These are phyloP conservation scores for Tetragonula carbonaria DNA, from an alignment of 2,888 invertebrate genomes.

Conservation along the genomic window DNA sequence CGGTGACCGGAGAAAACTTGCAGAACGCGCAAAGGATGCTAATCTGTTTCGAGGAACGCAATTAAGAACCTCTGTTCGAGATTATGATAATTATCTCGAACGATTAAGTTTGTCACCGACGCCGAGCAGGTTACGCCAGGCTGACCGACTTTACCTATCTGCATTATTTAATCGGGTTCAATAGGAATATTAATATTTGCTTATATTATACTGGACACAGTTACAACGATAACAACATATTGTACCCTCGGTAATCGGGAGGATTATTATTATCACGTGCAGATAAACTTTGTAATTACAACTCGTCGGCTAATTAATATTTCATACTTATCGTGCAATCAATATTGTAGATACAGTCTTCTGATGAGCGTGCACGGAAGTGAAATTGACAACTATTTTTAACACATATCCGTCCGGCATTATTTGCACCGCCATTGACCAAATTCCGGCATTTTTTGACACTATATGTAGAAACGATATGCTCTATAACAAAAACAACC, in stretches of 20 bases:
- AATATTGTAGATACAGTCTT: background rate
- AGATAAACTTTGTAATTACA: background rate
- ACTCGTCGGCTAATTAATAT: slow-evolving; percentile 19
- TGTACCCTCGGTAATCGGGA: slow-evolving; percentile 13
- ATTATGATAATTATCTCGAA: slow-evolving; percentile 22
- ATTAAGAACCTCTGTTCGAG: slow-evolving; percentile 21
- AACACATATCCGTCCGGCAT: too few species aligned
- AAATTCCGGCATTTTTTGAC: too few species aligned
- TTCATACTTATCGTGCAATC: background rate
- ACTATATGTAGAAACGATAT: too few species aligned
- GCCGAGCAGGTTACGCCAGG: background rate
- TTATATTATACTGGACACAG: background rate
- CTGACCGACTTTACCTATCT: background rate
- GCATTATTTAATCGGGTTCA: slow-evolving; percentile 30
- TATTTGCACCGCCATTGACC: too few species aligned
- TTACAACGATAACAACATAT: slow-evolving; percentile 13
- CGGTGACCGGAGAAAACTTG: background rate
- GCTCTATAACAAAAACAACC: too few species aligned
- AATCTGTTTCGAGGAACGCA: slow-evolving; percentile 19
- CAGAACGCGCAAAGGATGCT: background rate
- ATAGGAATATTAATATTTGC: slow-evolving; percentile 28
- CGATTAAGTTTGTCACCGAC: background rate
- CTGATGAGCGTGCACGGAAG: too few species aligned
- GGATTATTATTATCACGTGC: background rate
- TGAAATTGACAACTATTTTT: too few species aligned